These are phyloP conservation scores for Oryzias javanicus DNA, from an alignment of 2,113 vertebrate genomes.

Conservation along the genomic window DNA sequence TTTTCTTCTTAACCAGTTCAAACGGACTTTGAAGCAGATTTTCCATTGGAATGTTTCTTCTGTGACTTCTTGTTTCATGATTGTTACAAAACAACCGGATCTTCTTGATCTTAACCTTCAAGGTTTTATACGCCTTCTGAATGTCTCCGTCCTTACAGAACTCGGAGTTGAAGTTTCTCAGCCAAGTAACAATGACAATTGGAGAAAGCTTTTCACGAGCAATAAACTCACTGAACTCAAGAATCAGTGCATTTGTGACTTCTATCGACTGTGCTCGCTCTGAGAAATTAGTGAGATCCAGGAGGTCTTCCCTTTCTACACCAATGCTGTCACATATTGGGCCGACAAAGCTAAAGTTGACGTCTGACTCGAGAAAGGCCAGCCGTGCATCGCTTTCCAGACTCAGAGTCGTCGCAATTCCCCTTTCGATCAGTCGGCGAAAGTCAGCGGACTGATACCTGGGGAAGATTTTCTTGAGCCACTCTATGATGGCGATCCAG, in stretches of 20 bases:
- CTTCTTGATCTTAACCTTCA: slow-evolving; percentile 63
- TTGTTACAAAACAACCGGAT: slow-evolving; percentile 58
- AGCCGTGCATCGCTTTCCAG: slow-evolving; percentile 57
- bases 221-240: slow-evolving; percentile 74
- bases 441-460: slow-evolving; percentile 70
- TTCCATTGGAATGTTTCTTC: slow-evolving; percentile 64
- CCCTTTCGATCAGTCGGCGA: slow-evolving; percentile 72
- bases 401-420: slow-evolving; percentile 65
- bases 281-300: slow-evolving; percentile 75
- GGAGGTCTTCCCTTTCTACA: slow-evolving; percentile 70
- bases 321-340: slow-evolving; percentile 79
- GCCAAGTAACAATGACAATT: slow-evolving; percentile 71
- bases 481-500: slow-evolving; percentile 64
- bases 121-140: slow-evolving; percentile 57
- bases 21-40: slow-evolving; percentile 75
- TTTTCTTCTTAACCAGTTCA: slow-evolving; percentile 52
- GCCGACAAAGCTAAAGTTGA: slow-evolving; percentile 79
- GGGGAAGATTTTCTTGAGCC: slow-evolving; percentile 75
- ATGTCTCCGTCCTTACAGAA: slow-evolving; percentile 70
- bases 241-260: slow-evolving; percentile 76
- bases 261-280: slow-evolving; percentile 66
- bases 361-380: slow-evolving; percentile 66
- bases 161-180: slow-evolving; percentile 70
- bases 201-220: slow-evolving; percentile 71
- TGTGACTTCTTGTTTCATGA: slow-evolving; percentile 68